phyloP scores from a whole-genome alignment of 2,888 invertebrate genomes.

The Mayetiola destructor region DNA sequence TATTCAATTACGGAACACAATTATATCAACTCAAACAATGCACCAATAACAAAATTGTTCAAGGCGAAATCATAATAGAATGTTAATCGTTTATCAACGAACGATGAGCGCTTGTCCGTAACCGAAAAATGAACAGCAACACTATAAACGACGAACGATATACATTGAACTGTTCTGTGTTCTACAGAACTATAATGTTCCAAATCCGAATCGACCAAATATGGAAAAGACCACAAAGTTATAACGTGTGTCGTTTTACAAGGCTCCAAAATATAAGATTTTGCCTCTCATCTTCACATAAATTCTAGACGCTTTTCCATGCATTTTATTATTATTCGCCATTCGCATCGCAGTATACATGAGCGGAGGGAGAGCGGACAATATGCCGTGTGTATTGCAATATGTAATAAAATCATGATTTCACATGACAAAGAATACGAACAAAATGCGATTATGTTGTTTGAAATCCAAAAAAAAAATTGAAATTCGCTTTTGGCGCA shows the following conservation, averaged over 20 bases:
- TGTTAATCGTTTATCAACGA: constrained; percentile 10
- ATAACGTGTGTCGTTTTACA: background rate
- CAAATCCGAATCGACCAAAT: background rate
- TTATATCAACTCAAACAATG: too few species aligned
- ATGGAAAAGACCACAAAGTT: constrained; percentile 1
- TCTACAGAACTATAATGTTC: background rate
- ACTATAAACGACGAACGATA: background rate
- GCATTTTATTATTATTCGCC: too few species aligned
- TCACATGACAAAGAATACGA: constrained; percentile 8
- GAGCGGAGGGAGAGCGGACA: too few species aligned
- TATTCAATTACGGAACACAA: constrained; percentile 7
- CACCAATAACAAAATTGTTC: too few species aligned
- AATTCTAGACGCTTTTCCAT: too few species aligned
- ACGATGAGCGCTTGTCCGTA: background rate
- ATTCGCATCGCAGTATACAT: too few species aligned
- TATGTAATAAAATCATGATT: constrained; percentile 2
- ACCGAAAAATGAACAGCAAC: too few species aligned
- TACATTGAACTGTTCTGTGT: background rate
- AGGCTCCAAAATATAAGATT: constrained; percentile 1
- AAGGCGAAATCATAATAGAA: constrained; percentile 9
- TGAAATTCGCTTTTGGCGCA: too few species aligned
- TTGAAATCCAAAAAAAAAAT: too few species aligned
- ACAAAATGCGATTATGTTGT: constrained; percentile 11
- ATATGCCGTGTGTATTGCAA: background rate
- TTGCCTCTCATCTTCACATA: background rate